Base-by-base conservation (phyloP, 2,797 vertebrate genomes). In the Sebastes aleutianus region DNA sequence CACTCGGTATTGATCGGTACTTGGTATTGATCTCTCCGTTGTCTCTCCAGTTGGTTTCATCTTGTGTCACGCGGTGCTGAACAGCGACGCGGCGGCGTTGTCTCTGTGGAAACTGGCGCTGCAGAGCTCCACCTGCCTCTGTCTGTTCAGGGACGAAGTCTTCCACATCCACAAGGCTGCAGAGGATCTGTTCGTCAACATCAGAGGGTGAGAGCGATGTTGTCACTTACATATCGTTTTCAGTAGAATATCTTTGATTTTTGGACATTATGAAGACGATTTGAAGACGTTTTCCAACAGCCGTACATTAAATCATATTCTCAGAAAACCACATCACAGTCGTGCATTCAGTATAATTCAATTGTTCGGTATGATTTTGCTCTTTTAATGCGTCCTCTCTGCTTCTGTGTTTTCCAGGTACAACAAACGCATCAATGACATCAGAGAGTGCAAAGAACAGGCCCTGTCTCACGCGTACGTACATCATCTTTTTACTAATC, bases 141-240 rank as follows among this genome's bases (percentile, higher is more conserved):
- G 98, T 83, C 95, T 99, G 54, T 99, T 99, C 93, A 96, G 98
- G 87, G 98, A 99, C 5, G 98, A 99, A 88, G 98, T 99, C 69
- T 99, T 99, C 88, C 98, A 99, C 91, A 98, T 99, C 92, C 98
- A 99, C 95, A 99, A 99, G 95, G 96, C 98, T 22, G 97, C 97
- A 1, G 98, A 99, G 94, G 98, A 99, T 79, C 95, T 99, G 81
- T 99, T 99, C 85, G 98, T 99, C 79, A 99, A 99, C 95, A 98
- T 99, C 87, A 94, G 98, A 91, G 98, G 98, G 98, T 99, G 89
- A 8, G 66, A 20, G 14, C 14, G 39, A 43, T 43, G 13, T 43
- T 43, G 0, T 43, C 14, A 43, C 11, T 22, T 61, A 20, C 58
- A 29, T 22, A 43, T 43, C 14, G 1, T 43, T 47, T 1, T 61